Base-by-base conservation (phyloP, 2,797 vertebrate species). In the Salarias fasciatus region DNA sequence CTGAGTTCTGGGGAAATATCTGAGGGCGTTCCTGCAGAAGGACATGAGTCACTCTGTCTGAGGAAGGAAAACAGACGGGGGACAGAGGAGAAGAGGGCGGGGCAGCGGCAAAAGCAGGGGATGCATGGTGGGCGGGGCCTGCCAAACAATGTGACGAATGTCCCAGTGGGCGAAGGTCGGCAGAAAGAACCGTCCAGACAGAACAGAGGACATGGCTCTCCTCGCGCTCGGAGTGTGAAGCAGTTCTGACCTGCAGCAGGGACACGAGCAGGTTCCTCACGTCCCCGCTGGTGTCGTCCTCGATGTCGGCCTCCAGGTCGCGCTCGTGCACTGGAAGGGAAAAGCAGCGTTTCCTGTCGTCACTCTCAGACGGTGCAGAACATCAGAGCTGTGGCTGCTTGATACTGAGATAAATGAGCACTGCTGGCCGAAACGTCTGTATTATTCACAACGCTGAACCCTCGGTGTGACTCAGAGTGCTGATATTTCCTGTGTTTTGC, bases 251-350 rank as follows among this genome's bases (percentile, higher is more conserved):
- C 96, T 97, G 94, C 44, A 99, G 83, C 62, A 99, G 70, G 14
- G 93, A 90, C 3, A 93, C 63, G 47, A 99, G 73, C 69, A 99
- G 89, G 79, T 94, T 95, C 79, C 11, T 85, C 36, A 99, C 89
- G 8, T 93, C 94, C 49, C 96, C 96, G 8, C 94, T 96, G 41
- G 95, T 98, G 55, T 99, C 97, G 1, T 82, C 94, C 85, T 94
- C 93, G 36, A 98, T 88, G 65, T 98, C 97, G 1, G 88, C 91
- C 62, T 95, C 95, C 54, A 99, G 85, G 61, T 95, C 95, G 9
- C 29, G 88, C 24, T 91, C 91, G 67, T 95, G 93, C 58, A 96
- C 97, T 99, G 81, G 1, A 40, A 48, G 8, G 14, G 0, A 31
- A 8, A 59, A 5, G 5, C 14, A 2, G 18, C 18, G 18, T 24